A percentile compares a stretch with the other conserved stretches of the same genome.
Evolutionary conservation across 1,140 invertebrate genomes (phyloP).

Genomic region (Leptinotarsa lineolata): DNA sequence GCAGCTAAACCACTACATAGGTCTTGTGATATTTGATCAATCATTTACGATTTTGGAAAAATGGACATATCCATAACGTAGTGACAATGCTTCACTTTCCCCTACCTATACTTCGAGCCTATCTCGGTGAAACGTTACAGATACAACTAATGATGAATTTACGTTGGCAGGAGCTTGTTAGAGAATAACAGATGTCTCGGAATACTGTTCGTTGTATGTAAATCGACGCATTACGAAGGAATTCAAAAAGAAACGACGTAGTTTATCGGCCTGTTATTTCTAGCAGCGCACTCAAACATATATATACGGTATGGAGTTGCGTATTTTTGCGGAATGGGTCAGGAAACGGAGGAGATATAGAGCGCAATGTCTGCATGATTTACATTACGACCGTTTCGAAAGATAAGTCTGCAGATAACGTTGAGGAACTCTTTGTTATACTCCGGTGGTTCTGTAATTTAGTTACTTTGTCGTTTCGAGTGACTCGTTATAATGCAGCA

Average conservation of each 20-base stretch:
- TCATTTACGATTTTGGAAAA: too few relatives aligned
- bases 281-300: not conserved
- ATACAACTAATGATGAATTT: conserved; percentile 8
- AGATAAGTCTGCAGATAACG: conserved; percentile 2
- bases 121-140: not conserved
- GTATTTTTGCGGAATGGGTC: conserved; percentile 1
- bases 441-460: not conserved
- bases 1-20: too few relatives aligned
- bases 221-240: conserved; percentile 2
- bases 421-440: conserved; percentile 6
- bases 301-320: not conserved
- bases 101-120: not conserved
- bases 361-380: conserved; percentile 5
- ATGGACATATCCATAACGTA: too few relatives aligned
- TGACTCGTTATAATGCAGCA: not conserved
- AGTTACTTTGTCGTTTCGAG: not conserved
- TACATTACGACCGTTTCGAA: conserved; percentile 4
- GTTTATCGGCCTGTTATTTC: conserved; percentile 4
- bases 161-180: conserved; percentile 7
- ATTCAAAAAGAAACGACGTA: not conserved
- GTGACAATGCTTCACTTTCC: not conserved
- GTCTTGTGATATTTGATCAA: too few relatives aligned
- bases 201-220: conserved; percentile 4
- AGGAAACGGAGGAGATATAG: conserved; percentile 5
- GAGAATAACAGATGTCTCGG: conserved; percentile 2